These are phyloP conservation scores for Mongoloraphidia duomilia DNA, from an alignment of 2,888 invertebrate species.

Conservation along the genomic window DNA sequence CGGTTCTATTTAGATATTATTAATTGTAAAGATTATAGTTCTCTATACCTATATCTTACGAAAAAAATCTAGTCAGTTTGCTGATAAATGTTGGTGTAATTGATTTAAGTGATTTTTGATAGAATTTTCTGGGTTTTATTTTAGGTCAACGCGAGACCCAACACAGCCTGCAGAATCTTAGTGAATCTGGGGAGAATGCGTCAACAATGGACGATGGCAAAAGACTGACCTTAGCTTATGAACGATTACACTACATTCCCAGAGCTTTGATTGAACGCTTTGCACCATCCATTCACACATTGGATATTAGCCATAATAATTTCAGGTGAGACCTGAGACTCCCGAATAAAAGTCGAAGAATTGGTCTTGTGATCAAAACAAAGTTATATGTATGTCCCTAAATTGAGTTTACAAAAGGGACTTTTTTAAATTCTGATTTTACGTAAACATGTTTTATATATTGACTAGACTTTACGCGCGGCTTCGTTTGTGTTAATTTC, in stretches of 20 bases:
- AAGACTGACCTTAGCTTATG: constrained; percentile 53
- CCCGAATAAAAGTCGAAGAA: background rate
- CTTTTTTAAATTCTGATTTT: too few species aligned
- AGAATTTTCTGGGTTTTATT: background rate
- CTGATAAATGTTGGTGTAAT: too few species aligned
- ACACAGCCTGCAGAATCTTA: background rate
- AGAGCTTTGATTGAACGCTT: constrained; percentile 47
- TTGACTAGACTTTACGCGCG: too few species aligned
- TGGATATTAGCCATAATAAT: constrained; percentile 60
- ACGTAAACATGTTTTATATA: too few species aligned
- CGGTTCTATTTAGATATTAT: too few species aligned
- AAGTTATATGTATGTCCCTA: constrained; percentile 1
- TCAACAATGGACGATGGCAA: constrained; percentile 33
- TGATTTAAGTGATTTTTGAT: background rate
- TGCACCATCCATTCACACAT: constrained; percentile 41
- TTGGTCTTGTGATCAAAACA: background rate
- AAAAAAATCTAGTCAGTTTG: too few species aligned
- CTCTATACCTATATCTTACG: too few species aligned
- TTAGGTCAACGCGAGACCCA: background rate
- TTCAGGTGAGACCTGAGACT: constrained; percentile 47
- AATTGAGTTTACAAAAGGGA: background rate
- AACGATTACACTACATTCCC: constrained; percentile 49
- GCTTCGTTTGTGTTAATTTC: too few species aligned
- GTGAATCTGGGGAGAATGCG: background rate
- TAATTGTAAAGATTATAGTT: background rate